phyloP scores from a whole-genome alignment of 2,888 invertebrate genomes.

The Athripsodes cinereus region DNA sequence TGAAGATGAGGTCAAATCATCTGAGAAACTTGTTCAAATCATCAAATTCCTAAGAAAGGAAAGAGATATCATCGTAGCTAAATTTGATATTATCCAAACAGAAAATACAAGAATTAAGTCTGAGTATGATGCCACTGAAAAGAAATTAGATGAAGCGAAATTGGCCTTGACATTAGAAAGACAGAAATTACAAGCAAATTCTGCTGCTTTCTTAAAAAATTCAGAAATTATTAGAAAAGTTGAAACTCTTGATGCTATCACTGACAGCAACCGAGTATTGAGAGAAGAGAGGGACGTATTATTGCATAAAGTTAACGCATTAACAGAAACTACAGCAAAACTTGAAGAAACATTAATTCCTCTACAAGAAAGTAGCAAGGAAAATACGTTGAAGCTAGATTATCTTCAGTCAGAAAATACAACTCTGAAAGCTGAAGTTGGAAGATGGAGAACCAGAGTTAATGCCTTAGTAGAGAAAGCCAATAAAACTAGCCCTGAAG shows the following conservation, averaged over 20 bases:
- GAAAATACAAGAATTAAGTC: conserved; percentile 76
- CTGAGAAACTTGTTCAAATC: conserved; percentile 80
- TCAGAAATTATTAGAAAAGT: conserved; percentile 83
- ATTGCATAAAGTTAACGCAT: conserved; percentile 56
- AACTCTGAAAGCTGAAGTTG: conserved; percentile 72
- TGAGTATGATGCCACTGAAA: conserved; percentile 62
- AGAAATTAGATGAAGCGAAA: conserved; percentile 69
- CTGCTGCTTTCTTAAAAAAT: conserved; percentile 76
- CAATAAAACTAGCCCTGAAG: conserved; percentile 87
- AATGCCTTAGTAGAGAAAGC: conserved; percentile 84
- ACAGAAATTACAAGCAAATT: conserved; percentile 67
- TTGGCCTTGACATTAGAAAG: conserved; percentile 60
- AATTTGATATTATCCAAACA: conserved; percentile 77
- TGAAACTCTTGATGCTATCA: conserved; percentile 86
- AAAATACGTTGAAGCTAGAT: conserved; percentile 64
- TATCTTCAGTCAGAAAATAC: conserved; percentile 69
- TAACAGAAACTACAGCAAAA: conserved; percentile 55
- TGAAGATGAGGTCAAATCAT: conserved; percentile 68
- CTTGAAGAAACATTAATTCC: conserved; percentile 70
- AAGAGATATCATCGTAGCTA: conserved; percentile 82
- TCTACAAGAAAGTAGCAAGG: conserved; percentile 68
- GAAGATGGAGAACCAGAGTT: conserved; percentile 80
- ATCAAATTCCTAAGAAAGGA: conserved; percentile 85
- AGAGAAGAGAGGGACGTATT: conserved; percentile 79
- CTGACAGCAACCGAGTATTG: conserved; percentile 85